Evolutionary conservation across 2,113 vertebrate genomes (phyloP).

Genomic region (Anser cygnoides): DNA sequence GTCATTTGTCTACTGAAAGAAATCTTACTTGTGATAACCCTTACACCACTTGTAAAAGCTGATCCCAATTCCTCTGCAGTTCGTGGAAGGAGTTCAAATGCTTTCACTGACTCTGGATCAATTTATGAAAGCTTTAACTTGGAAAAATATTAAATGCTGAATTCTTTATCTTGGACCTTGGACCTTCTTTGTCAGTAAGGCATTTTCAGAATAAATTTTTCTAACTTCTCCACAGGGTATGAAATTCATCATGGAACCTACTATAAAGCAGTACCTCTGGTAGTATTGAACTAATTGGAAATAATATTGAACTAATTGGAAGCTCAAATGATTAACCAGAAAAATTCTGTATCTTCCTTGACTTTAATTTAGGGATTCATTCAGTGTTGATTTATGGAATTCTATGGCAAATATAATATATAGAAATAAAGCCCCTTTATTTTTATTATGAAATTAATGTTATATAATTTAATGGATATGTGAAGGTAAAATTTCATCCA

Average conservation of each 20-base stretch:
- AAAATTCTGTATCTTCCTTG: neutral
- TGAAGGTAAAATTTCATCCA: neutral
- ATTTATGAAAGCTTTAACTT: neutral
- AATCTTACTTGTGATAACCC: neutral
- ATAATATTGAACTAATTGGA: neutral
- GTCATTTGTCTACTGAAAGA: neutral
- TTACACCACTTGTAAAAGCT: neutral
- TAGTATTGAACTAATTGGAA: neutral
- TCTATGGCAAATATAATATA: neutral
- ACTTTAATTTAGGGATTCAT: neutral
- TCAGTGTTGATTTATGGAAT: neutral
- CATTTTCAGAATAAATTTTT: neutral
- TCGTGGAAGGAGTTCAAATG: neutral
- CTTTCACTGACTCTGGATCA: neutral
- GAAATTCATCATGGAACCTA: neutral
- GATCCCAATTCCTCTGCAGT: neutral
- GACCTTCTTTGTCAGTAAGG: neutral
- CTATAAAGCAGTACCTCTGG: neutral
- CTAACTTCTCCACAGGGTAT: neutral
- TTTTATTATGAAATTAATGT: neutral
- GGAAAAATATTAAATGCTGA: neutral
- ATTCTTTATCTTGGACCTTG: neutral
- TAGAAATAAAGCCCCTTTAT: accelerated
- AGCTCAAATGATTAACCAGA: neutral
- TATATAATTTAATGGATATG: neutral